Conservation (phyloP, 2,113 vertebrate species). For the Ammospiza nelsoni region DNA sequence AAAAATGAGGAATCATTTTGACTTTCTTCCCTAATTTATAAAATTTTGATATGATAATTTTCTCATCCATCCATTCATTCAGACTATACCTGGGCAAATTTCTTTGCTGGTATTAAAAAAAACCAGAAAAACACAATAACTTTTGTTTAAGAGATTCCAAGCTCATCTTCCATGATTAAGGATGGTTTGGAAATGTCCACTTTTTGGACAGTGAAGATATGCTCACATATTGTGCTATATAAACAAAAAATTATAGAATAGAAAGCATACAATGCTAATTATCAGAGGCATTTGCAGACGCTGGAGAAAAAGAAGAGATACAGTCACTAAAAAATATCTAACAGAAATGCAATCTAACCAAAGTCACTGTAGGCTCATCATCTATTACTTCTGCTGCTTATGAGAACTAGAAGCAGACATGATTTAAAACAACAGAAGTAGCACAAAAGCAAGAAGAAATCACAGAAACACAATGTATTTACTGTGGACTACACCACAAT, state of each 20-base stretch:
- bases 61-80: background rate
- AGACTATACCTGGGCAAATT: background rate
- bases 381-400: background rate
- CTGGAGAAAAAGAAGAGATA: background rate
- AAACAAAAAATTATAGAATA: background rate
- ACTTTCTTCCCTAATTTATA: background rate
- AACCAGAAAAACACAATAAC: rapidly evolving
- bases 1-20: background rate
- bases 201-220: background rate
- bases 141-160: background rate
- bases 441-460: background rate
- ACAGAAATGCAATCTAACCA: background rate
- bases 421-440: background rate
- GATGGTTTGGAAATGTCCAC: background rate
- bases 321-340: background rate
- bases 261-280: background rate
- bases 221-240: background rate
- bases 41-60: background rate
- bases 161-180: background rate
- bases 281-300: background rate
- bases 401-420: background rate
- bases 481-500: background rate
- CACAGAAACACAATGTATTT: background rate
- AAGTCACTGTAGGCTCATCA: background rate
- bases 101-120: background rate